Evolutionary conservation across 2,113 vertebrate species (phyloP), one percentile per base, ranked within the genome.

Genomic region (Gymnobelideus leadbeateri): DNA sequence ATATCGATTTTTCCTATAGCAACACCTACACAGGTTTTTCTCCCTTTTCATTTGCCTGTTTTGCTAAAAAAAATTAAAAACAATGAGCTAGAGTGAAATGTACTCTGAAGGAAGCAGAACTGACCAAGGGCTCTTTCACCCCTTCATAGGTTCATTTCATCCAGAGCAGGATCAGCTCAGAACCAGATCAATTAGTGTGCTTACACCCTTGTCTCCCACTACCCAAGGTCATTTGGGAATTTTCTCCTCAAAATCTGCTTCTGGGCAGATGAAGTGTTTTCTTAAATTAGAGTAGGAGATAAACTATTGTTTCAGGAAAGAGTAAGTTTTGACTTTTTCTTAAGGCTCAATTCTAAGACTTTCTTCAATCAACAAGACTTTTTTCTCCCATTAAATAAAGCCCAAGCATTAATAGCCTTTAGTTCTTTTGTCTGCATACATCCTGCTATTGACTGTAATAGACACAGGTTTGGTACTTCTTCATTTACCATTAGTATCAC

Each of bases 401-500:
- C n/a, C 25, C 46, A 43, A 92, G 91, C 51, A 54, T 54, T 61
- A 93, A 37, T 93, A 93, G 91, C n/a, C n/a, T n/a, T 77, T 77
- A 77, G 68, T 84, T 84, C 28, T 89, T 90, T 94, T 84, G 16
- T 61, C 89, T 53, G 25, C 3, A 5, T n/a, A 49, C 89, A 51
- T 57, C 43, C 94, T 26, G 46, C 84, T 50, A 61, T 43, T 90
- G 92, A 0, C 91, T 51, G 28, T 93, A 92, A 43, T 14, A 57
- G 51, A 96, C 53, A 46, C 95, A 91, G 97, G 97, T 97, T 97
- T 97, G 52, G 89, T 97, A 53, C 93, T 1, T 96, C 89, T 96
- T 95, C 97, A 91, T 95, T 97, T 97, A 94, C 97, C 95, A 94
- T 90, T 50, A 50, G 46, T 50, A 49, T 50, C 24, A 84, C 54